Evolutionary conservation across 2,888 invertebrate genomes (phyloP).

Genomic region (Molorchus minor): DNA sequence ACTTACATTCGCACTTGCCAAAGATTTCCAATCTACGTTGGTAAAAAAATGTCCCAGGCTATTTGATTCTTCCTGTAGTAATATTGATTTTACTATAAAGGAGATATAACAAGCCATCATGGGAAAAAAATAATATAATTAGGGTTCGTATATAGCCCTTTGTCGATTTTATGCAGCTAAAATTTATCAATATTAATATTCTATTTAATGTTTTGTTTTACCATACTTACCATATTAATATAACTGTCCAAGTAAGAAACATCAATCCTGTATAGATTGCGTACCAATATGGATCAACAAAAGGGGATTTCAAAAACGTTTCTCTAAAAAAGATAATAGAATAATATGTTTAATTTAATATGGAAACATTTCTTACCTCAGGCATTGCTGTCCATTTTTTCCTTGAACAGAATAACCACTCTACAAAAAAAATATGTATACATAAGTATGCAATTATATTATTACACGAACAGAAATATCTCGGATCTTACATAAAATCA

Average conservation of each 20-base stretch:
- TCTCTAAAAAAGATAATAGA: slow-evolving; percentile 50
- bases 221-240: slow-evolving; percentile 69
- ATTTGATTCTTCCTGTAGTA: slow-evolving; percentile 48
- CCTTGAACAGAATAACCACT: slow-evolving; percentile 57
- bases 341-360: slow-evolving; percentile 16
- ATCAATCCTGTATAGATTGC: slow-evolving; percentile 71
- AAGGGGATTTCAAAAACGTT: slow-evolving; percentile 68
- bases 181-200: slow-evolving; percentile 35
- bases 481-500: too few relatives aligned
- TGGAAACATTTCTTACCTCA: slow-evolving; percentile 52
- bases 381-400: slow-evolving; percentile 59
- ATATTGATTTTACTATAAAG: slow-evolving; percentile 55
- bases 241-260: slow-evolving; percentile 72
- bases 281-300: slow-evolving; percentile 71
- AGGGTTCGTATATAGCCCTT: slow-evolving; percentile 58
- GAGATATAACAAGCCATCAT: slow-evolving; percentile 56
- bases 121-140: slow-evolving; percentile 54
- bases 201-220: background rate
- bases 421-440: slow-evolving; percentile 50
- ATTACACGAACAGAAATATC: background rate
- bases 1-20: slow-evolving; percentile 55
- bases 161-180: slow-evolving; percentile 56
- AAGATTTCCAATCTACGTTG: slow-evolving; percentile 55
- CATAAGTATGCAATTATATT: slow-evolving; percentile 2
- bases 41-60: slow-evolving; percentile 51